A percentile compares a stretch with the other conserved stretches of the same genome.
phyloP scores from a whole-genome alignment of 2,888 invertebrate species.

The Spatulosminthurus flaviceps region DNA sequence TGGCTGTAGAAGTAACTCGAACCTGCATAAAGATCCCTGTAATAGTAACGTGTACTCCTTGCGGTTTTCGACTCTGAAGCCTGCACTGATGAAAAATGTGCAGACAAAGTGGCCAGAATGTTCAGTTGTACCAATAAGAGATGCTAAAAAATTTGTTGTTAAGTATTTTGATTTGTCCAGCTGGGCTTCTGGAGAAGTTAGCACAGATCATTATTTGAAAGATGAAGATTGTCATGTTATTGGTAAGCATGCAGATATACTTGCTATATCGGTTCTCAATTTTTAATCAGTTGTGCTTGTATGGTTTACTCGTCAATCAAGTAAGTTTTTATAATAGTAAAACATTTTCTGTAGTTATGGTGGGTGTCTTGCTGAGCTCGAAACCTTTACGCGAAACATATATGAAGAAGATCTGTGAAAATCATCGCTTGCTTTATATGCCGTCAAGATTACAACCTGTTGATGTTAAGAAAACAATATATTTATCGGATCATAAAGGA shows the following conservation, averaged over 20 bases:
- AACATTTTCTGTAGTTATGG: conserved; percentile 4
- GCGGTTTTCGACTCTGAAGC: background rate
- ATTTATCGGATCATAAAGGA: background rate
- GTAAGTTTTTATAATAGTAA: too few species aligned
- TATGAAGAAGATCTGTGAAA: background rate
- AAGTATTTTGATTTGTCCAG: background rate
- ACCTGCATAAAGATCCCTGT: background rate
- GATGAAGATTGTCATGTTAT: conserved; percentile 26
- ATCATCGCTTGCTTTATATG: conserved; percentile 6
- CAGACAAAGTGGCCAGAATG: background rate
- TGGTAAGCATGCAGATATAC: background rate
- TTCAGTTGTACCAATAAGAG: background rate
- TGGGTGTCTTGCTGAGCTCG: conserved; percentile 16
- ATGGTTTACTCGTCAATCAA: too few species aligned
- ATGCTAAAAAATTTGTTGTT: background rate
- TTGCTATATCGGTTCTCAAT: background rate
- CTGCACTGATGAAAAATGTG: background rate
- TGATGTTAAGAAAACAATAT: background rate
- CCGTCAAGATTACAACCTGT: conserved; percentile 6
- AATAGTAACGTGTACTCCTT: conserved; percentile 6
- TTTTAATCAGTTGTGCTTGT: too few species aligned
- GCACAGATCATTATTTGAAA: background rate
- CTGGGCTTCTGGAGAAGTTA: conserved; percentile 1
- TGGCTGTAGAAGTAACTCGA: background rate
- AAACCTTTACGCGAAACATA: background rate